Evolutionary conservation across 2,797 vertebrate species (phyloP).

Genomic region (Poeciliopsis presidionis): DNA sequence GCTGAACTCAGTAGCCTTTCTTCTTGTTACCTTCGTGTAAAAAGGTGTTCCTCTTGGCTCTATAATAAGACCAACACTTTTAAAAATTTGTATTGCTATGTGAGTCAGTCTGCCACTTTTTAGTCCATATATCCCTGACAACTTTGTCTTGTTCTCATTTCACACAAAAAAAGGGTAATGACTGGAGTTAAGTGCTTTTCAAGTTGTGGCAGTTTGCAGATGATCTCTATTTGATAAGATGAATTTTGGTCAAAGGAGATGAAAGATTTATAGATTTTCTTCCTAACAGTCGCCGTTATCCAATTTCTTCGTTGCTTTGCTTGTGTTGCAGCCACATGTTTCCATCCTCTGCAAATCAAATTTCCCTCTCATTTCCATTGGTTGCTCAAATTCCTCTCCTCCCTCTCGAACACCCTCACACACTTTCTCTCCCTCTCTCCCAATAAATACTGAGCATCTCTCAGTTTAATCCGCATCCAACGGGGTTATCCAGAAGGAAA

Average conservation of each 20-base stretch:
- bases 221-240: neutral
- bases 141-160: neutral
- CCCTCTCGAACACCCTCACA: neutral
- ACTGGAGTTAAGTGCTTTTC: neutral
- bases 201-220: neutral
- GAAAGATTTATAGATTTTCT: neutral
- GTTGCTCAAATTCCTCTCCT: conserved; percentile 42
- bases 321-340: neutral
- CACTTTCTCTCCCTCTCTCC: conserved; percentile 8
- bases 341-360: conserved; percentile 37
- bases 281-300: neutral
- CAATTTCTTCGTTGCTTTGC: neutral
- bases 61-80: neutral
- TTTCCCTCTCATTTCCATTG: conserved; percentile 60
- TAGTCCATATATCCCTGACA: neutral
- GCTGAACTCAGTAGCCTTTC: neutral
- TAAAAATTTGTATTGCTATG: neutral
- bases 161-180: neutral
- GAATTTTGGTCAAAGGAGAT: neutral
- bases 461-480: conserved; percentile 59
- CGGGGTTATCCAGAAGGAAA: conserved; percentile 52
- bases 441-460: conserved; percentile 64
- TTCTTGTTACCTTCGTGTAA: neutral
- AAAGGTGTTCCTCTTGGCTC: neutral
- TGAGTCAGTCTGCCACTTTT: neutral